Evolutionary conservation across 2,888 invertebrate genomes (phyloP).

Genomic region (Rhamnusium bicolor): DNA sequence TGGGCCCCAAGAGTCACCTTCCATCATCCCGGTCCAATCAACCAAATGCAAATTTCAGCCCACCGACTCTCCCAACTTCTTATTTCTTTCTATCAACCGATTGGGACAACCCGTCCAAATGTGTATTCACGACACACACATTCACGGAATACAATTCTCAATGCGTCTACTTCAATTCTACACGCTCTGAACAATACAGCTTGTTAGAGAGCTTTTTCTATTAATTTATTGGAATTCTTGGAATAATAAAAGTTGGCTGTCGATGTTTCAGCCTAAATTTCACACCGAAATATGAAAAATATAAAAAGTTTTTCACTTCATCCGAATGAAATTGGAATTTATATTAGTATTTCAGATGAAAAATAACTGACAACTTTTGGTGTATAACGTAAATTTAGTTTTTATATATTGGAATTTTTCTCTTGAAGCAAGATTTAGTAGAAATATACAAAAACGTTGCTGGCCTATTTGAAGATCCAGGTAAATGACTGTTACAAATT

Average conservation of each 20-base stretch:
- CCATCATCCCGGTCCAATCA: slow-evolving; percentile 62
- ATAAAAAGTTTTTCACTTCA: slow-evolving; percentile 3
- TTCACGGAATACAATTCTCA: slow-evolving; percentile 5
- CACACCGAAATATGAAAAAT: slow-evolving; percentile 6
- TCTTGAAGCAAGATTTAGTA: background rate
- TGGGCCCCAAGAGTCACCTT: slow-evolving; percentile 60
- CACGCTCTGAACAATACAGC: slow-evolving; percentile 20
- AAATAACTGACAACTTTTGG: background rate
- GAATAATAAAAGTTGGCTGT: slow-evolving; percentile 22
- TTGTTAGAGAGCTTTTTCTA: slow-evolving; percentile 20
- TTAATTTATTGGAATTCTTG: slow-evolving; percentile 18
- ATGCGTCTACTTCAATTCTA: slow-evolving; percentile 13
- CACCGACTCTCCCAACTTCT: slow-evolving; percentile 17
- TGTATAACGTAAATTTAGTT: background rate
- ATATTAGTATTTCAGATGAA: slow-evolving; percentile 1
- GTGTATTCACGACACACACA: slow-evolving; percentile 26
- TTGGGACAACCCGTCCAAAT: slow-evolving; percentile 14
- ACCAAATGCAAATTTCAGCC: slow-evolving; percentile 61
- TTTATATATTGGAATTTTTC: background rate
- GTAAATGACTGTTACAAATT: too few relatives aligned
- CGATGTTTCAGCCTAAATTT: slow-evolving; percentile 5
- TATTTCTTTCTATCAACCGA: slow-evolving; percentile 13
- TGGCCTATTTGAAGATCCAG: too few relatives aligned
- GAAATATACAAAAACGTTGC: too few relatives aligned
- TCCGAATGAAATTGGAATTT: slow-evolving; percentile 12